These are phyloP conservation scores for Drosophila hawaiiensis DNA, from an alignment of 2,888 invertebrate genomes.

Conservation along the genomic window DNA sequence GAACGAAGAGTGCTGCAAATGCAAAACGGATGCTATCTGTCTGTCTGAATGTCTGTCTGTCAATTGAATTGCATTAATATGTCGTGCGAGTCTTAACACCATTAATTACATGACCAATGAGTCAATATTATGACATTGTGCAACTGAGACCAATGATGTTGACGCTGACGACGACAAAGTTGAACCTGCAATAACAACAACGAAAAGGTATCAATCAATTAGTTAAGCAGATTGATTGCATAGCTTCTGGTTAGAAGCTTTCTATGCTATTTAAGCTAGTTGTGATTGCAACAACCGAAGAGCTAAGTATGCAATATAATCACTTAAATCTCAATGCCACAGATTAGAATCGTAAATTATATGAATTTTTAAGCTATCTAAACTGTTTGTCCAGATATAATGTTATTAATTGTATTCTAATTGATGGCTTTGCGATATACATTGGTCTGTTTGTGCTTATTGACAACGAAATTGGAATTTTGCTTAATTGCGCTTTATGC, in stretches of 20 bases:
- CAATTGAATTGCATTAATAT: conserved; percentile 71
- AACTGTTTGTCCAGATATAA: neutral
- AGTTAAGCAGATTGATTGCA: conserved; percentile 49
- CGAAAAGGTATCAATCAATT: conserved; percentile 63
- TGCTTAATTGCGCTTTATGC: neutral
- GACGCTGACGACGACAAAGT: neutral
- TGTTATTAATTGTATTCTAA: neutral
- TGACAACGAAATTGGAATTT: neutral
- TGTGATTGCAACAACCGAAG: conserved; percentile 27
- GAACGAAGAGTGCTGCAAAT: conserved; percentile 37
- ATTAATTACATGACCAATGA: conserved; percentile 77
- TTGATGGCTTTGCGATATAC: neutral
- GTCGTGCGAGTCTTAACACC: conserved; percentile 74
- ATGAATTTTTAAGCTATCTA: neutral
- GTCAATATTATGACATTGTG: conserved; percentile 74
- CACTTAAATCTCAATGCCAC: neutral
- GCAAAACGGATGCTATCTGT: conserved; percentile 57
- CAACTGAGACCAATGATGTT: conserved; percentile 33
- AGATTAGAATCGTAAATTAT: neutral
- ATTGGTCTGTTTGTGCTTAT: neutral
- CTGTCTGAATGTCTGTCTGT: conserved; percentile 65
- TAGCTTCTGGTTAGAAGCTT: neutral
- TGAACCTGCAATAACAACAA: conserved; percentile 15
- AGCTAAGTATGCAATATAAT: neutral
- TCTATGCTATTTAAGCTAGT: conserved; percentile 9